phyloP scores from a whole-genome alignment of 1,140 invertebrate species.

The Brachionus angularis region DNA sequence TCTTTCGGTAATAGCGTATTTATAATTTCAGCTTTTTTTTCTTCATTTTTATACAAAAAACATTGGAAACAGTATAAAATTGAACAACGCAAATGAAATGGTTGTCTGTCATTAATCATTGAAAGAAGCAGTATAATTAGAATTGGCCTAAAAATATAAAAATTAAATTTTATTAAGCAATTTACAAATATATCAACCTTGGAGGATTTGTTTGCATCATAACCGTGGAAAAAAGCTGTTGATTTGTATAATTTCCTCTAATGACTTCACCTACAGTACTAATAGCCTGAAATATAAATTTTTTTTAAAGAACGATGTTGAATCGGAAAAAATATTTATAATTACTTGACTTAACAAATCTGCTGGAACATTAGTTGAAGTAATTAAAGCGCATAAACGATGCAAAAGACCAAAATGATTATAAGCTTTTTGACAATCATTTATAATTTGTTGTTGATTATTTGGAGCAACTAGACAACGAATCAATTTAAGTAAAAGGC shows the following conservation, averaged over 20 bases:
- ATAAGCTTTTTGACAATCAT: slow-evolving; percentile 82
- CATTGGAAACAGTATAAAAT: slow-evolving; percentile 96
- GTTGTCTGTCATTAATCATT: slow-evolving; percentile 98
- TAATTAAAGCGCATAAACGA: slow-evolving; percentile 75
- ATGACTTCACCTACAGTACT: slow-evolving; percentile 91
- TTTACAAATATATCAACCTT: slow-evolving; percentile 52
- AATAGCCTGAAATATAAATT: slow-evolving; percentile 66
- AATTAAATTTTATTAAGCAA: slow-evolving; percentile 46
- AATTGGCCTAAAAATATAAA: slow-evolving; percentile 75
- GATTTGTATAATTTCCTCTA: slow-evolving; percentile 80
- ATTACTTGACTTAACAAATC: slow-evolving; percentile 80
- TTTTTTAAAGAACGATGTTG: background rate
- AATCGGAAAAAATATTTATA: background rate
- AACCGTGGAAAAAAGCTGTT: slow-evolving; percentile 84
- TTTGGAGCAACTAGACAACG: slow-evolving; percentile 81
- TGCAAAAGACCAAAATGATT: slow-evolving; percentile 71
- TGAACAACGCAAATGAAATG: slow-evolving; percentile 81
- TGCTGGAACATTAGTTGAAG: slow-evolving; percentile 90
- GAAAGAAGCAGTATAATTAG: slow-evolving; percentile 92
- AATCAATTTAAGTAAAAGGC: slow-evolving; percentile 82
- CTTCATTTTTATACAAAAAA: slow-evolving; percentile 86
- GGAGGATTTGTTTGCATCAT: slow-evolving; percentile 85
- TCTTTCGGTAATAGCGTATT: slow-evolving; percentile 47
- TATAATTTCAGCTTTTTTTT: slow-evolving; percentile 48
- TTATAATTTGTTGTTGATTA: slow-evolving; percentile 71